Conservation (phyloP, 2,113 vertebrate species). For the Megaptera novaeangliae region DNA sequence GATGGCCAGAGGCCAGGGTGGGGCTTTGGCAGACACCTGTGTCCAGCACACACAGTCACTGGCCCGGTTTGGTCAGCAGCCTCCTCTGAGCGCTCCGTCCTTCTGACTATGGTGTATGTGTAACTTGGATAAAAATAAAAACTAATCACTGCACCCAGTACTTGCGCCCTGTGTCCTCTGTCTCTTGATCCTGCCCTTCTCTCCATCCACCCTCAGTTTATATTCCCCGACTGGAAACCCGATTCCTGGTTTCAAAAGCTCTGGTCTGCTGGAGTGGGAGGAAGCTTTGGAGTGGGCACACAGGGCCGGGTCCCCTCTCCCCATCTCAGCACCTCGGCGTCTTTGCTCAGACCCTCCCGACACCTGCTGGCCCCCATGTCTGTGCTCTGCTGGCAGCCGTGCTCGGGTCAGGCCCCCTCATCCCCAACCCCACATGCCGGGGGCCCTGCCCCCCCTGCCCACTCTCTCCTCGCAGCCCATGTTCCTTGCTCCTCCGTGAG, state of each 20-base stretch:
- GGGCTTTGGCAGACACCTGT: neutral
- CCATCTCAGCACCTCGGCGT: neutral
- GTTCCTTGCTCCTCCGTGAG: neutral
- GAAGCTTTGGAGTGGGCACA: neutral
- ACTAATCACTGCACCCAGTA: no score
- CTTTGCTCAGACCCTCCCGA: neutral
- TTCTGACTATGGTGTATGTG: neutral
- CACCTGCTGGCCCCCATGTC: neutral
- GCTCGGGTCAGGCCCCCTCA: neutral
- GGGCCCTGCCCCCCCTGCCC: neutral
- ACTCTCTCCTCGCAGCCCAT: neutral
- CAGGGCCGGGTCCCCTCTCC: neutral
- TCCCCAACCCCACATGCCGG: neutral
- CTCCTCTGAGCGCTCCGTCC: rapidly evolving
- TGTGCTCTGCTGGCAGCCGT: neutral
- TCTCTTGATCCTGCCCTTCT: neutral
- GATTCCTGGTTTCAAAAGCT: neutral
- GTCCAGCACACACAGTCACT: rapidly evolving
- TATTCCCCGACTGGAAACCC: neutral
- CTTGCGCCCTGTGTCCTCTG: no score
- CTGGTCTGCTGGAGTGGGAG: neutral
- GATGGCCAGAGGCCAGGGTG: neutral
- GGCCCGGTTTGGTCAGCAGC: neutral
- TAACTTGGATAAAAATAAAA: neutral
- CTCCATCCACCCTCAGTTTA: rapidly evolving